Conservation (phyloP, 2,888 invertebrate species). For the Myopa tessellatipennis region DNA sequence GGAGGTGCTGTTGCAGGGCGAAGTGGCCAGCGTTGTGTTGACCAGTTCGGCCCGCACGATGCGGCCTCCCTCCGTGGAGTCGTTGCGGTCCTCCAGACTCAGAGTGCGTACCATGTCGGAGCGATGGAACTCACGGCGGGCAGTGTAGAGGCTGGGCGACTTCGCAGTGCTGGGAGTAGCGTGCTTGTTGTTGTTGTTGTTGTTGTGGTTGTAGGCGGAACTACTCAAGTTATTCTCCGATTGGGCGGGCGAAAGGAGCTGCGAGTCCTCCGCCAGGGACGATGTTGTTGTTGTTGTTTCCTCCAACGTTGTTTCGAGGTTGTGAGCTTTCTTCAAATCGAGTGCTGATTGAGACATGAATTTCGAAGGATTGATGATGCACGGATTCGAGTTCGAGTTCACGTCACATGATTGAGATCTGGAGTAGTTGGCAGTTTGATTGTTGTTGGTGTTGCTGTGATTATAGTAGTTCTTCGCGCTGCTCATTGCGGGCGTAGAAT, state of each 20-base stretch:
- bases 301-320: conserved; percentile 64
- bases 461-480: conserved; percentile 49
- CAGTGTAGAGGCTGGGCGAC: conserved; percentile 46
- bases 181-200: conserved; percentile 31
- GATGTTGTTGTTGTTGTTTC: conserved; percentile 49
- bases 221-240: conserved; percentile 65
- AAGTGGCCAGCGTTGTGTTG: conserved; percentile 58
- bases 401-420: conserved; percentile 66
- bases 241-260: conserved; percentile 63
- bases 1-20: conserved; percentile 38
- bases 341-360: conserved; percentile 66
- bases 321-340: conserved; percentile 66
- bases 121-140: conserved; percentile 52
- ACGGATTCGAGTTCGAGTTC: conserved; percentile 51
- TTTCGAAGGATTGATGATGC: conserved; percentile 59
- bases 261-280: neutral
- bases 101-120: conserved; percentile 49
- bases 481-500: conserved; percentile 60
- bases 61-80: conserved; percentile 52
- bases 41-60: conserved; percentile 66
- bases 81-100: conserved; percentile 52
- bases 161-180: conserved; percentile 10
- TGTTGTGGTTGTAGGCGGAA: conserved; percentile 25
- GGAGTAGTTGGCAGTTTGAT: conserved; percentile 51
- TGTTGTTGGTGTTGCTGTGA: conserved; percentile 45